Conservation (phyloP, 2,888 invertebrate genomes). For the Cryptus armator region DNA sequence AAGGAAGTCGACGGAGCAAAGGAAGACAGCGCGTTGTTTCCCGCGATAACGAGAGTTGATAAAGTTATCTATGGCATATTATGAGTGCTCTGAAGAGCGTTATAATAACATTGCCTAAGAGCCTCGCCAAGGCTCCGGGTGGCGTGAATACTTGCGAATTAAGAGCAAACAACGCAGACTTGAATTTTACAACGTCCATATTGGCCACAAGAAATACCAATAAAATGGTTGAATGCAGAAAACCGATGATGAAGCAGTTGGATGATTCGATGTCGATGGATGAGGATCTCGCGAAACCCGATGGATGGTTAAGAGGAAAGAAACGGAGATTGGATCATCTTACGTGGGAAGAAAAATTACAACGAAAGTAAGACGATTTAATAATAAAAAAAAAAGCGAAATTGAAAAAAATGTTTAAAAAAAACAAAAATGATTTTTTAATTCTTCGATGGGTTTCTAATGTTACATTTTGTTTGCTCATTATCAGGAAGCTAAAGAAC, state of each 20-base stretch:
- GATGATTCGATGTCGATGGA: slow-evolving; percentile 68
- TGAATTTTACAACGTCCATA: slow-evolving; percentile 79
- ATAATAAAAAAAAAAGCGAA: background rate
- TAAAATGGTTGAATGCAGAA: slow-evolving; percentile 54
- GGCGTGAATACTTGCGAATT: slow-evolving; percentile 52
- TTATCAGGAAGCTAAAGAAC: slow-evolving; percentile 95
- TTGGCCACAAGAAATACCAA: slow-evolving; percentile 62
- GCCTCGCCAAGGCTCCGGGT: slow-evolving; percentile 74
- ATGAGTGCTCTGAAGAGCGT: slow-evolving; percentile 82
- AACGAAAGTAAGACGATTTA: slow-evolving; percentile 90
- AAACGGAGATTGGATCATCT: slow-evolving; percentile 94
- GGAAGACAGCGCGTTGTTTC: background rate
- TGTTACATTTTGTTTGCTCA: slow-evolving; percentile 72
- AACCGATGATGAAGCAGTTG: slow-evolving; percentile 66
- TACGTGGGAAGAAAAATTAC: slow-evolving; percentile 94
- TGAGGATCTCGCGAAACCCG: slow-evolving; percentile 73
- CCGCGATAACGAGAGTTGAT: slow-evolving; percentile 23
- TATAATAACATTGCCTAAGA: slow-evolving; percentile 82
- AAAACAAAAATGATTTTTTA: slow-evolving; percentile 1
- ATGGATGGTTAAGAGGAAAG: slow-evolving; percentile 85
- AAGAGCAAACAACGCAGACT: slow-evolving; percentile 70
- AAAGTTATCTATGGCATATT: slow-evolving; percentile 77
- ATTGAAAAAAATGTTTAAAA: background rate
- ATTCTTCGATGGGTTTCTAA: background rate
- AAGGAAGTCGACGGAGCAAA: background rate